These are phyloP conservation scores for Phocoena phocoena DNA, from an alignment of 2,113 vertebrate species.

Conservation along the genomic window DNA sequence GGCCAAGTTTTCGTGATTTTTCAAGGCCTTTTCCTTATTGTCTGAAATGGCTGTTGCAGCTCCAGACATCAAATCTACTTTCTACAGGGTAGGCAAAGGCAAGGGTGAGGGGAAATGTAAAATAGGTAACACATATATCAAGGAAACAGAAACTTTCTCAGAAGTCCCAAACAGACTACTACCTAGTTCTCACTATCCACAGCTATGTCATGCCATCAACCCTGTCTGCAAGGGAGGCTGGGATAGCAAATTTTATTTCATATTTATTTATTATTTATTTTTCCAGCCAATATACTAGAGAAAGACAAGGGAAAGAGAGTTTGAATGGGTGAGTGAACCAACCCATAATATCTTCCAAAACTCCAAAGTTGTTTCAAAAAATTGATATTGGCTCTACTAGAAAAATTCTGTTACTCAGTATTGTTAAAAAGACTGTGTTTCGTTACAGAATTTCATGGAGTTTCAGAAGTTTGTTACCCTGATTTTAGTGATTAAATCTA, in stretches of 20 bases:
- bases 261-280: neutral
- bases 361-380: neutral
- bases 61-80: neutral
- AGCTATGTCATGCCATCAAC: neutral
- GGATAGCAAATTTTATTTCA: neutral
- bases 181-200: neutral
- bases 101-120: neutral
- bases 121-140: neutral
- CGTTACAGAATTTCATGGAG: neutral
- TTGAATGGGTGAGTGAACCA: neutral
- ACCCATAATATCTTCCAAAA: neutral
- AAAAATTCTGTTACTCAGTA: neutral
- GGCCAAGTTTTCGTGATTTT: neutral
- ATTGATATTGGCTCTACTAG: neutral
- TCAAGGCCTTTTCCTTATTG: neutral
- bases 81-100: neutral
- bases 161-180: neutral
- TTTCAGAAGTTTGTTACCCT: neutral
- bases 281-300: neutral
- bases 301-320: neutral
- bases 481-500: neutral
- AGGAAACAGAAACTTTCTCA: neutral
- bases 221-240: neutral
- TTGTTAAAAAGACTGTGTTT: neutral
- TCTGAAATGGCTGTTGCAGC: neutral